Percentiles rank a stretch among this genome's conserved stretches.
phyloP scores from a whole-genome alignment of 2,888 invertebrate genomes.

The Cephus pygmeus region DNA sequence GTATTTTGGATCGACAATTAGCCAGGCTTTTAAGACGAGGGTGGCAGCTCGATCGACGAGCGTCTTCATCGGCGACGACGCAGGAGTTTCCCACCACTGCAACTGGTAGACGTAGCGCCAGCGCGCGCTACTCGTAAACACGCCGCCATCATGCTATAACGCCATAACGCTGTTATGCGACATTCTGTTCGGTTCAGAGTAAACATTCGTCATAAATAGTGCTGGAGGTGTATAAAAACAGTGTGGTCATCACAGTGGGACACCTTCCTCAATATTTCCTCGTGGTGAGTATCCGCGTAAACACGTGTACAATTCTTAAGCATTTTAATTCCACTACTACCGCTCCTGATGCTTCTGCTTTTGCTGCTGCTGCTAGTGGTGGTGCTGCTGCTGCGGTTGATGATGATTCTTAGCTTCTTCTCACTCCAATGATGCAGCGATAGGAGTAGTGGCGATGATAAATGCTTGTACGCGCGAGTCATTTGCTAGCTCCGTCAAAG shows the following conservation, averaged over 20 bases:
- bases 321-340: no score
- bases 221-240: neutral
- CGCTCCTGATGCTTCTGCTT: neutral
- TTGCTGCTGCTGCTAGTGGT: neutral
- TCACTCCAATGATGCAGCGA: neutral
- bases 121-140: conserved; percentile 33
- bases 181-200: conserved; percentile 32
- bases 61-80: no score
- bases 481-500: neutral
- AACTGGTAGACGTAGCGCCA: neutral
- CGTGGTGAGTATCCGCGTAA: conserved; percentile 24
- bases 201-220: conserved; percentile 31
- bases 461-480: neutral
- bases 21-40: no score
- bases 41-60: no score
- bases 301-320: neutral
- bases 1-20: no score
- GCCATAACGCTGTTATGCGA: conserved; percentile 43
- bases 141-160: conserved; percentile 39
- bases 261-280: conserved; percentile 24
- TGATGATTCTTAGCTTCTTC: neutral
- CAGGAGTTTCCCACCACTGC: neutral
- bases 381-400: neutral
- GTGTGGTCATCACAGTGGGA: conserved; percentile 8
- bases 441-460: neutral